Conservation (phyloP, 2,113 vertebrate genomes). For the Opisthocomus hoazin region DNA sequence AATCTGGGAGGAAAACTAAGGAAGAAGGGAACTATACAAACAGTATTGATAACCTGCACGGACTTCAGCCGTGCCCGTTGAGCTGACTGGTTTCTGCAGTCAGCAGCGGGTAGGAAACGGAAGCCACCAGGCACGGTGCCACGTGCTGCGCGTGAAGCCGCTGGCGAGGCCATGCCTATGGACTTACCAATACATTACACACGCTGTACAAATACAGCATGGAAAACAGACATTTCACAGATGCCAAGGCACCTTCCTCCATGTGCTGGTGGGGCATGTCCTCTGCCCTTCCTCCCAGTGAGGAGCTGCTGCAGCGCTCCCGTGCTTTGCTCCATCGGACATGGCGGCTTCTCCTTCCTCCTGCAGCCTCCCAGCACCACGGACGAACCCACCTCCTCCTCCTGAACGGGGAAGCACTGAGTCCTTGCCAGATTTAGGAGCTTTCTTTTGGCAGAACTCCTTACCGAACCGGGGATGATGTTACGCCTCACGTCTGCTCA, state of each 20-base stretch:
- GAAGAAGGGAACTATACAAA: neutral
- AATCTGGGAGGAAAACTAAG: neutral
- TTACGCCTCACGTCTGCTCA: neutral
- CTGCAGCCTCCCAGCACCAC: accelerated
- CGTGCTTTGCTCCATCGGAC: too few relatives aligned
- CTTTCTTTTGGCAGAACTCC: neutral
- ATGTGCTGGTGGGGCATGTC: neutral
- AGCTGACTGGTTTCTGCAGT: conserved; percentile 40
- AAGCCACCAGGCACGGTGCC: neutral
- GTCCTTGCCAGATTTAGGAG: too few relatives aligned
- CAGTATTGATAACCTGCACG: conserved; percentile 2
- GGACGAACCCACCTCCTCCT: neutral
- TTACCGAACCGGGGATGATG: neutral
- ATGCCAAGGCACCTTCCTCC: neutral
- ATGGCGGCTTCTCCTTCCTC: neutral
- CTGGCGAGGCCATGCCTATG: neutral
- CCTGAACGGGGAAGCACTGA: neutral
- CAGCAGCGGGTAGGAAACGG: neutral
- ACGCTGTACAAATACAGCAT: neutral
- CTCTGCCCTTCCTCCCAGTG: neutral
- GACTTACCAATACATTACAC: neutral
- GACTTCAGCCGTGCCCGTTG: conserved; percentile 13
- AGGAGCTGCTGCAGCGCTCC: neutral
- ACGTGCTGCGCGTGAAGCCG: neutral
- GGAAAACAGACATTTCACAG: neutral